Conservation (phyloP, 1,140 invertebrate species). For the Diploscapter pachys region DNA sequence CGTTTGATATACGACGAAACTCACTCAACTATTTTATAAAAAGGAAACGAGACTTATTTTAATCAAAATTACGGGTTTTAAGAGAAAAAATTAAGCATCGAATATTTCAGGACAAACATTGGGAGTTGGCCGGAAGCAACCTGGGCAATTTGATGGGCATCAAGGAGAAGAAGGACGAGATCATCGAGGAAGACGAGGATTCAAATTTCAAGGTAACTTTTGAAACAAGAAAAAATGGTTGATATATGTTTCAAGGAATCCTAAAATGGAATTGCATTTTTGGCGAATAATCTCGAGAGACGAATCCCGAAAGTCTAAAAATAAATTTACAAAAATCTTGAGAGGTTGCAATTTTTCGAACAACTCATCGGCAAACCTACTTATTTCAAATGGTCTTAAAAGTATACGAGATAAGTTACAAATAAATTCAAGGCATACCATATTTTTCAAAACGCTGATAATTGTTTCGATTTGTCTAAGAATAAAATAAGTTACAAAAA, state of each 20-base stretch:
- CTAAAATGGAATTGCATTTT: neutral
- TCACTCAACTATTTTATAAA: neutral
- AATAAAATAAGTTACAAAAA: no score
- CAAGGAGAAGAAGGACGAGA: conserved; percentile 73
- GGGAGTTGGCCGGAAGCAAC: conserved; percentile 93
- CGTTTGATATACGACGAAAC: no score
- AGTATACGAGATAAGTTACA: no score
- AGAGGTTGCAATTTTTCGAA: no score
- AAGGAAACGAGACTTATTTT: conserved; percentile 3
- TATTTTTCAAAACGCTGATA: no score
- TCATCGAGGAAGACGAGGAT: conserved; percentile 63
- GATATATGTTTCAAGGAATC: neutral
- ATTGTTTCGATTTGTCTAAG: no score
- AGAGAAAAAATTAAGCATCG: conserved; percentile 63
- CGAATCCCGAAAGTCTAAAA: no score
- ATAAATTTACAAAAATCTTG: no score
- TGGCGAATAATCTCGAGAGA: no score
- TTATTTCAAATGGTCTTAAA: no score
- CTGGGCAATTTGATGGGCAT: conserved; percentile 97
- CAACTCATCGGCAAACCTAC: no score
- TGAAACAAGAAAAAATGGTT: neutral
- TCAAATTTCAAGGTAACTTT: conserved; percentile 39
- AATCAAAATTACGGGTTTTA: neutral
- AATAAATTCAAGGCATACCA: no score
- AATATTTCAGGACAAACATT: conserved; percentile 77